A percentile compares a stretch with the other conserved stretches of the same genome.
Conservation (phyloP, 1,140 invertebrate genomes). For the Parapsyche elsis region DNA sequence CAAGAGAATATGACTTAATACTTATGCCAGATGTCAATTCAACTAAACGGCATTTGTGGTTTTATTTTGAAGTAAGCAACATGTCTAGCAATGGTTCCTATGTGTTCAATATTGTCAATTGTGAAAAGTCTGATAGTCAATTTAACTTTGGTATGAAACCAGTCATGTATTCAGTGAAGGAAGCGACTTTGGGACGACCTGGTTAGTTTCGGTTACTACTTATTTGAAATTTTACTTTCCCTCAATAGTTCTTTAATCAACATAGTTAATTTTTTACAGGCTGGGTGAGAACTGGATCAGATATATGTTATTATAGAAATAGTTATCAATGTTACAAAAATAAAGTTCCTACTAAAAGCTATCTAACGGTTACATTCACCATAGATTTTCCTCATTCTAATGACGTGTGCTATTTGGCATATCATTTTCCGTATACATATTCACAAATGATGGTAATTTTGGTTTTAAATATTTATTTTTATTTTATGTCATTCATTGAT, state of each 20-base stretch:
- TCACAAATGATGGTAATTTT: constrained; percentile 75
- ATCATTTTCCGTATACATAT: constrained; percentile 92
- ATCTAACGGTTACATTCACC: constrained; percentile 85
- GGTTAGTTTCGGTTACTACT: constrained; percentile 58
- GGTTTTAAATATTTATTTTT: constrained; percentile 32
- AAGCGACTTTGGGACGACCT: constrained; percentile 73
- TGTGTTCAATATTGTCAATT: constrained; percentile 92
- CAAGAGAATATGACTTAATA: constrained; percentile 87
- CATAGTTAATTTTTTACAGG: constrained; percentile 59
- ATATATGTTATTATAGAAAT: constrained; percentile 87
- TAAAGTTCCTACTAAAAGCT: constrained; percentile 70
- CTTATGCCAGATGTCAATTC: constrained; percentile 89
- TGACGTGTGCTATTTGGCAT: constrained; percentile 90
- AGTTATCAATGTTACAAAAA: constrained; percentile 70
- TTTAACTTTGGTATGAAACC: constrained; percentile 95
- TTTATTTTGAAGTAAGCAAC: constrained; percentile 91
- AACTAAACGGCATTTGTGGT: constrained; percentile 87
- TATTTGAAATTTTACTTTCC: not conserved
- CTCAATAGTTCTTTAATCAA: not conserved
- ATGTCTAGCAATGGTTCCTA: constrained; percentile 80
- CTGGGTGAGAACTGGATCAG: constrained; percentile 80
- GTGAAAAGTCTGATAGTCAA: constrained; percentile 89
- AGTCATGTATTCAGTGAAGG: constrained; percentile 85
- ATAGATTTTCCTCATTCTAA: constrained; percentile 81
- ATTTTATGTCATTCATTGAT: constrained; percentile 32